Conservation (phyloP, 2,113 vertebrate genomes). For the Rhinopomastus cyanomelas region DNA sequence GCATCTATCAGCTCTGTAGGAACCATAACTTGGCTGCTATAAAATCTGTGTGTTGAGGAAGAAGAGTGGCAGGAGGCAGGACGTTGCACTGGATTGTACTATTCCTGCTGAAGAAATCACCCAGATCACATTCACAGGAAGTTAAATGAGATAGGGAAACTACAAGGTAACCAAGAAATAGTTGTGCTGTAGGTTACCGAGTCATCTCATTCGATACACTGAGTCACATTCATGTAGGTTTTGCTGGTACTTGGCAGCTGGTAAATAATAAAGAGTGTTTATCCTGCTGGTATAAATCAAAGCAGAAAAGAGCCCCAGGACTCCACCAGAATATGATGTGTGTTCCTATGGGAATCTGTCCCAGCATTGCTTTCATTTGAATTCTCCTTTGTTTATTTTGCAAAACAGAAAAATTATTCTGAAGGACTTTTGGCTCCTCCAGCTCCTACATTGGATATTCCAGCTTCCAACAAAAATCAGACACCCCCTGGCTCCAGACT, state of each 20-base stretch:
- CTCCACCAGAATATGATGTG: neutral
- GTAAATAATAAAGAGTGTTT: neutral
- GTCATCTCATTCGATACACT: neutral
- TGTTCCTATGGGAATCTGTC: constrained; percentile 33
- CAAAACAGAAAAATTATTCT: constrained; percentile 56
- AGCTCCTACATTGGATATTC: constrained; percentile 42
- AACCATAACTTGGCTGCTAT: neutral
- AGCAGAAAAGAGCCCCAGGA: constrained; percentile 15
- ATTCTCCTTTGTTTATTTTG: constrained; percentile 52
- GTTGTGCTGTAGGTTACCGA: neutral
- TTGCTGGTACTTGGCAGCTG: constrained; percentile 1
- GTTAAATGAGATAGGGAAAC: neutral
- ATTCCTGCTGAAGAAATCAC: neutral
- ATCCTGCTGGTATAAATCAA: constrained; percentile 24
- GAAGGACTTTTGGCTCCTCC: constrained; percentile 47
- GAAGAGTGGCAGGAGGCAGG: neutral
- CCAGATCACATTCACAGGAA: neutral
- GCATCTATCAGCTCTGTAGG: neutral
- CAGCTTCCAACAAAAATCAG: constrained; percentile 57
- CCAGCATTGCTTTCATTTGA: constrained; percentile 35
- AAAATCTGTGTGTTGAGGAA: neutral
- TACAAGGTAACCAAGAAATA: neutral
- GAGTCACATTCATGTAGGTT: neutral
- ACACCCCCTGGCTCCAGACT: constrained; percentile 64
- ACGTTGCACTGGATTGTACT: neutral